Percentiles rank a stretch among this genome's conserved stretches.
Conservation (phyloP, 2,113 vertebrate species). For the Lampris megalopsis region DNA sequence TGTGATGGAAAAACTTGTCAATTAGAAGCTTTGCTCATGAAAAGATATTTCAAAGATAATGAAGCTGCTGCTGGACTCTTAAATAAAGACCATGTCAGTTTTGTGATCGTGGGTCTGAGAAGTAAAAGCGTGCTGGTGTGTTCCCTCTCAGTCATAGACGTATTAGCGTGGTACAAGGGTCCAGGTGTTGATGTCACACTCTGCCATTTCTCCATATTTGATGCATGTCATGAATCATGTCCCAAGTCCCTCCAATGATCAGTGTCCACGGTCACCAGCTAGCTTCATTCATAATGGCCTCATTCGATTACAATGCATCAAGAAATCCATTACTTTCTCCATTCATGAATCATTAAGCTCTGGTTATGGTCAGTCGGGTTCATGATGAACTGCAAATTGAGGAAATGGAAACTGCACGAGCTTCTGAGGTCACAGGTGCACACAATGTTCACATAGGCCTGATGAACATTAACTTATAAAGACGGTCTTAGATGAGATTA, state of each 20-base stretch:
- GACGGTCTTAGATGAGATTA: constrained; percentile 34
- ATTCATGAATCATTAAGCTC: constrained; percentile 85
- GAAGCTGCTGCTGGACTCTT: constrained; percentile 21
- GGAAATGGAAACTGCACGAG: constrained; percentile 71
- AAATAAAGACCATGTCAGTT: constrained; percentile 19
- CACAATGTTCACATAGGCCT: constrained; percentile 54
- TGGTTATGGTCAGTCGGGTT: constrained; percentile 77
- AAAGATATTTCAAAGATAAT: constrained; percentile 34
- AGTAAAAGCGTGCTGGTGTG: constrained; percentile 36
- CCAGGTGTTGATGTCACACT: constrained; percentile 63
- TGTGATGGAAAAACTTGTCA: constrained; percentile 30
- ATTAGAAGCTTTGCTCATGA: constrained; percentile 15
- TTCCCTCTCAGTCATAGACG: constrained; percentile 63
- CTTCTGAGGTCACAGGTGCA: constrained; percentile 68
- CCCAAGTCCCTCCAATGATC: constrained; percentile 70
- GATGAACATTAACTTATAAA: constrained; percentile 59
- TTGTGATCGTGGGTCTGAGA: constrained; percentile 26
- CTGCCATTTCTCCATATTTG: constrained; percentile 55
- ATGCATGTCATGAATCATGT: constrained; percentile 70
- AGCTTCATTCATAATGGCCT: constrained; percentile 75
- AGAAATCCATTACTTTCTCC: constrained; percentile 82
- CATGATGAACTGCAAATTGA: constrained; percentile 76
- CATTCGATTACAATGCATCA: constrained; percentile 82
- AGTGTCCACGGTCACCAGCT: constrained; percentile 74
- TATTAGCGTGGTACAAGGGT: constrained; percentile 61